Conservation (phyloP, 2,113 vertebrate genomes). For the Ictalurus punctatus region DNA sequence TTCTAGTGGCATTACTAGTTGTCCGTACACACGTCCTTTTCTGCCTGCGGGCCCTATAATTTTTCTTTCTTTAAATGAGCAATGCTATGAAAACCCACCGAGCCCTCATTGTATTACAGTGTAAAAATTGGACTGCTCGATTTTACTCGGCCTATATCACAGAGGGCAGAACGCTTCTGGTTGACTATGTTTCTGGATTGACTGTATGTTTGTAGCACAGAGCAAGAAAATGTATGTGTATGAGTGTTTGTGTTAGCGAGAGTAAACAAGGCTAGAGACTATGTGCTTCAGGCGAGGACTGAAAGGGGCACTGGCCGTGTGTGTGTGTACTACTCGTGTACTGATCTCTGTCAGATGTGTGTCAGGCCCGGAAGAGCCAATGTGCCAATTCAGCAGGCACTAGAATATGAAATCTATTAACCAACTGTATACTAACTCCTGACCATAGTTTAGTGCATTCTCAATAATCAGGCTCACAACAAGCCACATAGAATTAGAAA, state of each 20-base stretch:
- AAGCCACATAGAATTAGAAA: background rate
- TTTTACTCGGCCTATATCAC: background rate
- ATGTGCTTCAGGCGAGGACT: slow-evolving; percentile 30
- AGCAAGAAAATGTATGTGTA: background rate
- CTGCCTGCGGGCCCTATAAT: background rate
- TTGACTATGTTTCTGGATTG: slow-evolving; percentile 10
- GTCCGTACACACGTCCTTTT: background rate
- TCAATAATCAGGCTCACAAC: background rate
- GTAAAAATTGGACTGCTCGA: background rate
- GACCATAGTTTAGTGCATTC: background rate
- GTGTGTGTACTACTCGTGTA: slow-evolving; percentile 33
- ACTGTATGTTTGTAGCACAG: background rate
- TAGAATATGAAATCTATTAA: slow-evolving; percentile 17
- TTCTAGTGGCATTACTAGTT: background rate
- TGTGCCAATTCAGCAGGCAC: slow-evolving; percentile 17
- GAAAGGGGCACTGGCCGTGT: slow-evolving; percentile 23
- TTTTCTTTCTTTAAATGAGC: slow-evolving; percentile 15
- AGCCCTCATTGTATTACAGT: background rate
- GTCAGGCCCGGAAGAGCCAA: slow-evolving; percentile 26
- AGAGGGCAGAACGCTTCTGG: background rate
- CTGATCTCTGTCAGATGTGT: slow-evolving; percentile 40
- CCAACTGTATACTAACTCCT: background rate
- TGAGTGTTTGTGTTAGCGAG: background rate
- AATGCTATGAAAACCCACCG: background rate
- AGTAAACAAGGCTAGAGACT: slow-evolving; percentile 28